Conservation (phyloP, 2,797 vertebrate species). For the Periparus ater region DNA sequence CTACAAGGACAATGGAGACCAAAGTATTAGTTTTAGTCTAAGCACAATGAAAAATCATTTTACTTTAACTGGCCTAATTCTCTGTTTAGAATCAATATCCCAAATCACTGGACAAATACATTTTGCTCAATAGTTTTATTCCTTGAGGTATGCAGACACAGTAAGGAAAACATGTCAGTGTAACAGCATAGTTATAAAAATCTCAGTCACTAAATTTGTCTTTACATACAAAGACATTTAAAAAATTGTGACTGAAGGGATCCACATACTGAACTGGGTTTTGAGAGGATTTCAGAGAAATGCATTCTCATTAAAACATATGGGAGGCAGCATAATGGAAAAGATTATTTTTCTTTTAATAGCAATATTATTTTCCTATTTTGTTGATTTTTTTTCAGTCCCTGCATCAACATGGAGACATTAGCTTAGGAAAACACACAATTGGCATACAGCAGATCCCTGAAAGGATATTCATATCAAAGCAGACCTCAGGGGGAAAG, state of each 20-base stretch:
- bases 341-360: neutral
- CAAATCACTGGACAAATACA: neutral
- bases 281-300: slow-evolving; percentile 1
- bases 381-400: neutral
- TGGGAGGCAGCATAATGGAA: neutral
- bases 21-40: neutral
- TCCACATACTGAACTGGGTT: neutral
- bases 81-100: neutral
- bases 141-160: neutral
- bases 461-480: neutral
- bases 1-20: neutral
- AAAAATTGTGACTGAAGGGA: neutral
- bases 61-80: neutral
- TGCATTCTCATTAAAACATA: neutral
- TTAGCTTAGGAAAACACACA: neutral
- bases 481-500: slow-evolving; percentile 6
- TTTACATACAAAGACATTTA: neutral
- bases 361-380: neutral
- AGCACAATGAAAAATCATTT: neutral
- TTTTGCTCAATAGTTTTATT: neutral
- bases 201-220: neutral
- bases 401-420: neutral
- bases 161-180: neutral
- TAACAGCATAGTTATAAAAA: neutral
- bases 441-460: neutral